A percentile compares a stretch with the other conserved stretches of the same genome.
Evolutionary conservation across 2,113 vertebrate genomes (phyloP).

Genomic region (Scatophagus argus): DNA sequence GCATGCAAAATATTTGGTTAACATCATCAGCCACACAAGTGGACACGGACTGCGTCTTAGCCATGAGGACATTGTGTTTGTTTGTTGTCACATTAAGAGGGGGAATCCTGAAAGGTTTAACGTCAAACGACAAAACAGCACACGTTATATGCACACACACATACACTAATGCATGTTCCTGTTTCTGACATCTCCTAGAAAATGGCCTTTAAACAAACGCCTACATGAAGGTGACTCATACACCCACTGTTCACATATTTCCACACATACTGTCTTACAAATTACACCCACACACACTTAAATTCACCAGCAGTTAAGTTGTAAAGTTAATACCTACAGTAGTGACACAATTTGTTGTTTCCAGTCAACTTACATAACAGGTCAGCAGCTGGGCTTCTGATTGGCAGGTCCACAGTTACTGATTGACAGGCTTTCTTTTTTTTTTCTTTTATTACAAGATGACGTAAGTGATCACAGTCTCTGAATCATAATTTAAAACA

Average conservation of each 20-base stretch:
- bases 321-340: conserved; percentile 15
- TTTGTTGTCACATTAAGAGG: conserved; percentile 34
- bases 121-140: conserved; percentile 39
- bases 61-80: conserved; percentile 9
- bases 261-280: conserved; percentile 57
- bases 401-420: neutral
- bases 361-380: neutral
- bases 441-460: neutral
- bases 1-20: conserved; percentile 13
- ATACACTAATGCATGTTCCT: conserved; percentile 37
- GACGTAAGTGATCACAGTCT: neutral
- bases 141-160: conserved; percentile 15
- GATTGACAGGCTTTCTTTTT: neutral
- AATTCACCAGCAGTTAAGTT: conserved; percentile 48
- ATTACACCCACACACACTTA: conserved; percentile 52
- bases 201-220: conserved; percentile 75
- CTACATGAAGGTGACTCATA: conserved; percentile 75
- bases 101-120: conserved; percentile 30
- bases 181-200: conserved; percentile 63
- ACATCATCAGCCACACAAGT: neutral
- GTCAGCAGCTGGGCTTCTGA: neutral
- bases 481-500: neutral
- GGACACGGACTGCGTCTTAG: conserved; percentile 9
- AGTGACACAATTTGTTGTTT: conserved; percentile 8
- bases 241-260: conserved; percentile 65